A percentile compares a stretch with the other conserved stretches of the same genome.
Evolutionary conservation across 2,888 invertebrate species (phyloP).

Genomic region (Chymomyza procnemis): DNA sequence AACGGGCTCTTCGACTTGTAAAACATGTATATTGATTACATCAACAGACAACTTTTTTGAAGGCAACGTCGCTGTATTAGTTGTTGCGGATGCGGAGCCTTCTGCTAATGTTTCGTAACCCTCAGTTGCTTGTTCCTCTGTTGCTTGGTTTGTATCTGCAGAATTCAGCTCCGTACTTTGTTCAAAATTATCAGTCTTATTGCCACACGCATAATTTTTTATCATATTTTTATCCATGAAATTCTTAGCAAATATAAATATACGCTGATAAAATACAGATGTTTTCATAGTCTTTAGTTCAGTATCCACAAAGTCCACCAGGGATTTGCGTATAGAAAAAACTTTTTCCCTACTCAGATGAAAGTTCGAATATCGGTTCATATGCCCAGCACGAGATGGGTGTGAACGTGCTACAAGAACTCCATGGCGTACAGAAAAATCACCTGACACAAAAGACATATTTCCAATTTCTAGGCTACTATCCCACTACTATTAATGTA

Average conservation of each 20-base stretch:
- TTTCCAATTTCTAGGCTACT: neutral
- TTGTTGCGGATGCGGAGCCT: neutral
- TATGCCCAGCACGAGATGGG: neutral
- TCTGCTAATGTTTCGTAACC: neutral
- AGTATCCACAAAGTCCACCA: conserved; percentile 61
- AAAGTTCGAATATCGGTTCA: conserved; percentile 27
- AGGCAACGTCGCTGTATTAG: too few species aligned
- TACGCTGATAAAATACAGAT: conserved; percentile 69
- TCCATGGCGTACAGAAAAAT: neutral
- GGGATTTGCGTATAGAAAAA: conserved; percentile 62
- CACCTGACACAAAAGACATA: neutral
- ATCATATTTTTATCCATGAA: neutral
- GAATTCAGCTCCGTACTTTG: neutral
- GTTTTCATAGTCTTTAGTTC: conserved; percentile 52
- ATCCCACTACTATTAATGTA: neutral
- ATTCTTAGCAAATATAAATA: conserved; percentile 65
- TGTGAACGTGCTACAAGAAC: conserved; percentile 10
- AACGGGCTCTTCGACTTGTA: neutral
- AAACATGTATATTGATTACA: too few species aligned
- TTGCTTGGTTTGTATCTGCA: neutral
- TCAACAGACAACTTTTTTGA: too few species aligned
- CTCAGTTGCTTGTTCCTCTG: neutral
- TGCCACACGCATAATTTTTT: neutral
- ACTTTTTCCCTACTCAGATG: conserved; percentile 37
- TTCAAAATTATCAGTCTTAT: neutral